Evolutionary conservation across 2,797 vertebrate genomes (phyloP).

Genomic region (Rhinogobio ventralis): DNA sequence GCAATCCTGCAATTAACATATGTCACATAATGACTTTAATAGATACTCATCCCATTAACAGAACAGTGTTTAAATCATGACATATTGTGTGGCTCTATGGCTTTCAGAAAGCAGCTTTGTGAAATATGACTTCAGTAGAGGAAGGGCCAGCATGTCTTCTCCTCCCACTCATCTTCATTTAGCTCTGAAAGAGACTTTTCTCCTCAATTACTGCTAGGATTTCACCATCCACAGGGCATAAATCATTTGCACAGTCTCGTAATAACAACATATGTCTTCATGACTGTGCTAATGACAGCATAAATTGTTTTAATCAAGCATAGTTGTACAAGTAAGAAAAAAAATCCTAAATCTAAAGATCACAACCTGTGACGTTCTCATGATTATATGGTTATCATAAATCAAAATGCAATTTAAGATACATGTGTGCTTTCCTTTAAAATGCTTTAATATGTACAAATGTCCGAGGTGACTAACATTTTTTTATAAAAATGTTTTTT

Average conservation of each 20-base stretch:
- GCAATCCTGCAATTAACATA: conserved; percentile 33
- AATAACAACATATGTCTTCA: conserved; percentile 50
- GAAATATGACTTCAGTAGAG: conserved; percentile 34
- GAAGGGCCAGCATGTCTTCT: conserved; percentile 12
- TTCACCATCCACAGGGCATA: conserved; percentile 35
- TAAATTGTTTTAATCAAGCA: conserved; percentile 36
- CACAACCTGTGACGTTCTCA: not conserved
- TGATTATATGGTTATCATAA: not conserved
- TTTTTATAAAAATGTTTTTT: not conserved
- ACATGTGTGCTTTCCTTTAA: not conserved
- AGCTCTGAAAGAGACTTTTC: conserved; percentile 33
- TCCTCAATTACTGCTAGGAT: conserved; percentile 44
- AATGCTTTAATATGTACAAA: not conserved
- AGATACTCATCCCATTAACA: conserved; percentile 36
- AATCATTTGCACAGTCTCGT: conserved; percentile 38
- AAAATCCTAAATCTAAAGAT: not conserved
- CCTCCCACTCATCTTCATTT: conserved; percentile 56
- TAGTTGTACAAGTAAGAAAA: not conserved
- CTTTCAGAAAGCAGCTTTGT: conserved; percentile 28
- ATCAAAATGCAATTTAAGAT: not conserved
- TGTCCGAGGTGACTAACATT: not conserved
- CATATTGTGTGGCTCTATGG: conserved; percentile 9
- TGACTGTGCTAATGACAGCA: conserved; percentile 39
- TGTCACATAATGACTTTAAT: conserved; percentile 41
- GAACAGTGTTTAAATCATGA: conserved; percentile 39